These are phyloP conservation scores for Megalonaias nervosa DNA, from an alignment of 1,140 invertebrate genomes.

Conservation along the genomic window DNA sequence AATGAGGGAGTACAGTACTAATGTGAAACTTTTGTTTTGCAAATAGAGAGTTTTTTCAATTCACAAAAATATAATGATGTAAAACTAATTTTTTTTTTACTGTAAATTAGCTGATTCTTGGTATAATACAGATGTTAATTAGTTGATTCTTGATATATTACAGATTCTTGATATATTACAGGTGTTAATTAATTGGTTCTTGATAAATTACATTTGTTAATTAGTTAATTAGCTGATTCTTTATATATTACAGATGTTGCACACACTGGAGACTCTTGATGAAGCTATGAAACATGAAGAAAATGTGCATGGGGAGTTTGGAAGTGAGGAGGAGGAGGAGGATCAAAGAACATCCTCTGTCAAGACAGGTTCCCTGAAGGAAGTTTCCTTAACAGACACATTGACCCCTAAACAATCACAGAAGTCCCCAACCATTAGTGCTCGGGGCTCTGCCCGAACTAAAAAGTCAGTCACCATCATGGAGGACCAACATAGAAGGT, in stretches of 20 bases:
- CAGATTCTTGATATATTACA: too few species aligned
- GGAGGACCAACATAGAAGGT: too few species aligned
- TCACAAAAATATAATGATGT: too few species aligned
- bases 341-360: slow-evolving; percentile 12
- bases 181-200: too few species aligned
- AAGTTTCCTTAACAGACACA: not conserved
- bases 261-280: slow-evolving; percentile 32
- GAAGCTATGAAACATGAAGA: slow-evolving; percentile 15
- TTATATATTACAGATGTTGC: slow-evolving; percentile 26
- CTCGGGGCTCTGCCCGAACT: slow-evolving; percentile 16
- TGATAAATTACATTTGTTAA: too few species aligned
- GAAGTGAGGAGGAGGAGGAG: slow-evolving; percentile 5
- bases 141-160: too few species aligned
- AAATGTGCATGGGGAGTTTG: not conserved
- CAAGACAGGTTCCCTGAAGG: not conserved
- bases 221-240: not conserved
- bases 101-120: too few species aligned
- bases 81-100: too few species aligned
- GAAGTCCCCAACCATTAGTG: slow-evolving; percentile 39
- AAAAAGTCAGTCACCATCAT: not conserved
- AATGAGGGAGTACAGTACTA: too few species aligned
- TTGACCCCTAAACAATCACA: slow-evolving; percentile 43
- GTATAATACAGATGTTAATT: slow-evolving; percentile 18
- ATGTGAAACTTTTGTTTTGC: too few species aligned
- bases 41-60: too few species aligned